Base-by-base conservation (phyloP, 2,113 vertebrate species). In the Phylloscopus whistleri region DNA sequence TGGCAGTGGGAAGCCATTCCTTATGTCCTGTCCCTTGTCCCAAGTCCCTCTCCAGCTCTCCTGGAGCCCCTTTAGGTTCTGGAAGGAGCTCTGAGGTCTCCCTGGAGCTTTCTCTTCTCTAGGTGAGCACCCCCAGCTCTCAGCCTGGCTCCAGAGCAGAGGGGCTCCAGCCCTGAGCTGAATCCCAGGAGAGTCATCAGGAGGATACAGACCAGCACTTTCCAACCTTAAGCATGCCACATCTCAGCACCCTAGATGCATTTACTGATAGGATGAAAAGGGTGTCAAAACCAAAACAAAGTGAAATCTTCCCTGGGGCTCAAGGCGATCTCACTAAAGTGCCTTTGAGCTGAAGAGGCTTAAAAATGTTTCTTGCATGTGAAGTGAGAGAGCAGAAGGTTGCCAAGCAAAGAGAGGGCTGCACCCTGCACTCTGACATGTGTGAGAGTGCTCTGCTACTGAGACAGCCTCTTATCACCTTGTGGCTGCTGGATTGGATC, bases 401-500 rank as follows among this genome's bases (percentile, higher is more conserved):
- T 93, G 88, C 96, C 94, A 94, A 91, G 90, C 59, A 58, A 35
- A 84, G 62, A 84, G 49, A 86, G 79, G 88, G 88, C 91, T 85
- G 81, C 90, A 77, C 78, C 77, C 87, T 92, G 94, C 85, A 74
- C 79, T 95, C 95, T 80, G 88, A 85, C 93, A 93, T 5, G 63
- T 90, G 93, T 52, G 92, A 93, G 89, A 8, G 49, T 62, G 21
- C 78, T 94, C 78, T 90, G 93, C 87, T 90, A 92, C 83, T 10
- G 5, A 95, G 87, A 63, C 93, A 94, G 91, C 70, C 91, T 90
- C 76, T 86, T 72, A 90, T 18, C 92, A 93, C 88, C 94, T 89
- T 92, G 94, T 75, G 93, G 95, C 93, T 95, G 95, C 84, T 96
- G 92, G 92, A 60, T n/a, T 9, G n/a, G 28, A 21, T 35, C 94